Conservation (phyloP, 2,113 vertebrate species). For the Elaphurus davidianus region DNA sequence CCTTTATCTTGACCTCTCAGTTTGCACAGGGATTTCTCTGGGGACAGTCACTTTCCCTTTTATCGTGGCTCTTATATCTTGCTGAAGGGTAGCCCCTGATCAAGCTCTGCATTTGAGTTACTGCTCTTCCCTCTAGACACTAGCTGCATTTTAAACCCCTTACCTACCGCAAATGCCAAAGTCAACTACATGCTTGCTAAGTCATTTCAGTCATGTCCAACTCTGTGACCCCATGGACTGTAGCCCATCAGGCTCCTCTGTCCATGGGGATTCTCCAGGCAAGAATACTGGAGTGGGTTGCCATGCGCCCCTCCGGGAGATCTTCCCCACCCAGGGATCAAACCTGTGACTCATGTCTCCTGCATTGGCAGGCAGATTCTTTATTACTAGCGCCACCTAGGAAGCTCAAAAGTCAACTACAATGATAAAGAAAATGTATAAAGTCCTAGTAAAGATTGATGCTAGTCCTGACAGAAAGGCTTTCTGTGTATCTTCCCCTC, state of each 20-base stretch:
- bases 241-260: background rate
- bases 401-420: background rate
- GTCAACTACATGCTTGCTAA: background rate
- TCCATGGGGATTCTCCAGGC: background rate
- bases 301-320: background rate
- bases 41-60: background rate
- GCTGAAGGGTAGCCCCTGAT: background rate
- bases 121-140: background rate
- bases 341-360: background rate
- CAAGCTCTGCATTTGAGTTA: background rate
- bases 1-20: background rate
- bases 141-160: background rate
- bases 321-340: background rate
- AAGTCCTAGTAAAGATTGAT: background rate
- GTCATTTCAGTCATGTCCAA: background rate
- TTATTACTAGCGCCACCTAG: background rate
- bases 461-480: background rate
- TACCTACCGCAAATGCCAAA: background rate
- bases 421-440: background rate
- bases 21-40: background rate
- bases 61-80: background rate
- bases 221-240: background rate
- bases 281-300: background rate
- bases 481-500: background rate
- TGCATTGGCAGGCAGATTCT: background rate